phyloP scores from a whole-genome alignment of 1,140 invertebrate species.

The Phymastichus coffea region DNA sequence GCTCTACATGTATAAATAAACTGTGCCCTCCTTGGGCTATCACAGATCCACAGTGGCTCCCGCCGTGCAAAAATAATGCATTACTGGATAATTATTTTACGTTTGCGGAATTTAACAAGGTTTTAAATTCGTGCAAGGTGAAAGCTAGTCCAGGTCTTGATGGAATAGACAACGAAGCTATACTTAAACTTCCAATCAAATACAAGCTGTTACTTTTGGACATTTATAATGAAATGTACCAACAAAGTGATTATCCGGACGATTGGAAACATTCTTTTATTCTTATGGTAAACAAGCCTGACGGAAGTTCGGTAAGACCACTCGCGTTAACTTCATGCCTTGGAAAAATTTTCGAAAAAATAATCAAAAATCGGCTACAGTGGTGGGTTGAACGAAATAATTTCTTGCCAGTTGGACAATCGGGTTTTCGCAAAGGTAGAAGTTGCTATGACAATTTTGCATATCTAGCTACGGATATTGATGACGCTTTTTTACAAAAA shows the following conservation, averaged over 20 bases:
- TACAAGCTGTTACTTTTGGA: background rate
- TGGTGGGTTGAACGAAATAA: conserved; percentile 25
- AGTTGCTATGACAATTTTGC: conserved; percentile 21
- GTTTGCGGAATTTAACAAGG: too few relatives aligned
- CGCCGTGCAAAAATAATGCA: too few relatives aligned
- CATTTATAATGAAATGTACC: conserved; percentile 7
- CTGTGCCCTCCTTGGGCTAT: background rate
- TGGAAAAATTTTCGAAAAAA: conserved; percentile 24
- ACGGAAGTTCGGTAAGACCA: conserved; percentile 6
- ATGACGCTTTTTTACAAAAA: conserved; percentile 3
- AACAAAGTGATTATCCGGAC: background rate
- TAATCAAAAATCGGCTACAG: conserved; percentile 23
- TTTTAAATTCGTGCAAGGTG: too few relatives aligned
- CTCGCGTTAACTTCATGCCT: conserved; percentile 16
- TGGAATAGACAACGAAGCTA: background rate
- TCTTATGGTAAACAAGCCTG: conserved; percentile 21
- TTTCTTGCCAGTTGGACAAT: conserved; percentile 13
- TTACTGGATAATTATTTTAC: too few relatives aligned
- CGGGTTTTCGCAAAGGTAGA: conserved; percentile 21
- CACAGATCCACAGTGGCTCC: background rate
- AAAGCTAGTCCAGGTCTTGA: conserved; percentile 18
- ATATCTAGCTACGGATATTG: conserved; percentile 1
- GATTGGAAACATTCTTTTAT: conserved; percentile 13
- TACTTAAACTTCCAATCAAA: background rate
- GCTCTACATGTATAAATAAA: background rate